These are phyloP conservation scores for Campoletis sonorensis DNA, from an alignment of 1,140 invertebrate species.

Conservation along the genomic window DNA sequence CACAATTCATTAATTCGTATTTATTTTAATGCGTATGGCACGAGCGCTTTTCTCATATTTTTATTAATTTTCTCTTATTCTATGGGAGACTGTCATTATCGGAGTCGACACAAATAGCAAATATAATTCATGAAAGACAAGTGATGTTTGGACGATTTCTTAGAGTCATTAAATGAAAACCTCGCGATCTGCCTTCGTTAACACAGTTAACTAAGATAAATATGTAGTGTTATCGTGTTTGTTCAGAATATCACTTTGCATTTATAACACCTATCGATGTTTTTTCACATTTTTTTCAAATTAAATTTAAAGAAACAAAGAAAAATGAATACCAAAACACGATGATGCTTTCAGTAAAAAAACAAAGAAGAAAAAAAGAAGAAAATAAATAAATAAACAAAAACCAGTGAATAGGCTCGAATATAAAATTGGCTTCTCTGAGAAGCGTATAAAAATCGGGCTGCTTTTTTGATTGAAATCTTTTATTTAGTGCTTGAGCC, in stretches of 20 bases:
- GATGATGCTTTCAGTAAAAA: neutral
- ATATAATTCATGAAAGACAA: slow-evolving; percentile 40
- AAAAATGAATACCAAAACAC: neutral
- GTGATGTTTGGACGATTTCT: slow-evolving; percentile 36
- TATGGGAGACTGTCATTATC: neutral
- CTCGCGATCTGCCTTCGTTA: slow-evolving; percentile 45
- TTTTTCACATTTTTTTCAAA: slow-evolving; percentile 1
- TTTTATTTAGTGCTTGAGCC: slow-evolving; percentile 21
- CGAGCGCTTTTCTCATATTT: neutral
- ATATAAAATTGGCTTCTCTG: neutral
- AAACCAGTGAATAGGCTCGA: slow-evolving; percentile 4
- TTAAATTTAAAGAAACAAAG: neutral
- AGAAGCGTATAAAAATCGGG: slow-evolving; percentile 20
- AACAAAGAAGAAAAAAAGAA: too few relatives aligned
- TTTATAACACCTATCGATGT: neutral
- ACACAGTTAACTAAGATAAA: slow-evolving; percentile 44
- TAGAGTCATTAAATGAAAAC: slow-evolving; percentile 40
- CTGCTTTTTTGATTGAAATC: slow-evolving; percentile 9
- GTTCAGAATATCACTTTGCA: slow-evolving; percentile 40
- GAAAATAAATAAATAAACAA: neutral
- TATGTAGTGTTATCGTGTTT: slow-evolving; percentile 44
- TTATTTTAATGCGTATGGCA: neutral
- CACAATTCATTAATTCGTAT: neutral
- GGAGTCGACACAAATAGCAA: slow-evolving; percentile 31
- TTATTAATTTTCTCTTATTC: neutral